Percentiles rank a stretch among this genome's conserved stretches.
phyloP scores from a whole-genome alignment of 2,888 invertebrate species.

The Eupithecia subfuscata region DNA sequence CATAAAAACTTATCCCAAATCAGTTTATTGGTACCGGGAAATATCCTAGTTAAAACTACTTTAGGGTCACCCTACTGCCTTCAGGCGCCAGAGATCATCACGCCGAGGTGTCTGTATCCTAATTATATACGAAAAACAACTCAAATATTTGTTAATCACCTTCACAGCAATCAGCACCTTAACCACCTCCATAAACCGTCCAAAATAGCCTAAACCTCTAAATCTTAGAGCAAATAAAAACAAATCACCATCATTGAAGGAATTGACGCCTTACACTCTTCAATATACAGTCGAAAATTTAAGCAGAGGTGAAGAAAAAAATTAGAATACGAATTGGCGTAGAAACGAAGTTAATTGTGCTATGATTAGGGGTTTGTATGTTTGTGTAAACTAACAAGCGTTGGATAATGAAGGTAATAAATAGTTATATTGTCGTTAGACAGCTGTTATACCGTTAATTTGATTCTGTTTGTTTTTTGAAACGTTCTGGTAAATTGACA shows the following conservation, averaged over 20 bases:
- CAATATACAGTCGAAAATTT: slow-evolving; percentile 19
- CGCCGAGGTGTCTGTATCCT: slow-evolving; percentile 78
- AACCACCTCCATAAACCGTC: not conserved
- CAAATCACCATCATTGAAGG: not conserved
- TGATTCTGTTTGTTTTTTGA: slow-evolving; percentile 70
- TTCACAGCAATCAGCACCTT: slow-evolving; percentile 23
- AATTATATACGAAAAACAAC: slow-evolving; percentile 77
- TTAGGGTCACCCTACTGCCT: slow-evolving; percentile 61
- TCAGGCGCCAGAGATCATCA: slow-evolving; percentile 76
- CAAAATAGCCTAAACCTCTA: slow-evolving; percentile 12
- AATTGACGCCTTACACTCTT: slow-evolving; percentile 14
- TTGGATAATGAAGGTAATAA: slow-evolving; percentile 78
- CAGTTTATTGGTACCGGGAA: slow-evolving; percentile 14
- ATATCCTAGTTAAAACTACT: slow-evolving; percentile 46
- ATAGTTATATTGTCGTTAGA: slow-evolving; percentile 79
- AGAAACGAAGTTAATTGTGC: slow-evolving; percentile 80
- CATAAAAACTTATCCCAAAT: slow-evolving; percentile 11
- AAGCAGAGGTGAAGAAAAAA: slow-evolving; percentile 35
- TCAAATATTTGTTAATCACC: slow-evolving; percentile 68
- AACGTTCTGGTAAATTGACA: slow-evolving; percentile 59
- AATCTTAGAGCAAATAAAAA: slow-evolving; percentile 9
- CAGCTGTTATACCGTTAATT: slow-evolving; percentile 62
- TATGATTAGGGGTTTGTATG: slow-evolving; percentile 78
- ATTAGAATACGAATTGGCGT: slow-evolving; percentile 74
- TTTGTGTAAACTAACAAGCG: slow-evolving; percentile 75